A percentile compares a stretch with the other conserved stretches of the same genome.
Evolutionary conservation across 2,113 vertebrate genomes (phyloP).

Genomic region (Campylomormyrus tamandua): DNA sequence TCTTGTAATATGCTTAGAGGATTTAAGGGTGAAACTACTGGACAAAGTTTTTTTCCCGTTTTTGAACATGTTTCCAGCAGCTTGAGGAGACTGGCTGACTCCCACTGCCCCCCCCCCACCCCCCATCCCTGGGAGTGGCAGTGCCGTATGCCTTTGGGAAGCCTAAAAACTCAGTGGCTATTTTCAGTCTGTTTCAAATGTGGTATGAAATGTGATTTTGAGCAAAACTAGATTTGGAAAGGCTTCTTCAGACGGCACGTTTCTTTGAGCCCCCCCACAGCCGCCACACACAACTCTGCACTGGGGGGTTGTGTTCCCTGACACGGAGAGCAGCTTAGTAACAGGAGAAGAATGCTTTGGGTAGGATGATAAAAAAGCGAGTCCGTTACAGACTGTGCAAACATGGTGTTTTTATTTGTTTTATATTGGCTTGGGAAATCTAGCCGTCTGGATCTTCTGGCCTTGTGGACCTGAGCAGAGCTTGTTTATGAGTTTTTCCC

Average conservation of each 20-base stretch:
- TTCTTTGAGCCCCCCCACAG: neutral
- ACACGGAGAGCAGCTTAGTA: neutral
- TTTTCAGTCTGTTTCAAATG: neutral
- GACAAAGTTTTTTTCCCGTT: neutral
- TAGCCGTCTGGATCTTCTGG: neutral
- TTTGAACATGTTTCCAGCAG: neutral
- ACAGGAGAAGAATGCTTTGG: neutral
- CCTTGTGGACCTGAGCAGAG: neutral
- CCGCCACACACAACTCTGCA: neutral
- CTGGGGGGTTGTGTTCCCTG: neutral
- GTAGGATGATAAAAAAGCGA: neutral
- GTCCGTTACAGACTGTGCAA: neutral
- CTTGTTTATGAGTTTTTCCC: neutral
- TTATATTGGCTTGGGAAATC: neutral
- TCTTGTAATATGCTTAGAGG: neutral
- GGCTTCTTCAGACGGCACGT: neutral
- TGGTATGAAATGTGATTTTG: constrained; percentile 2
- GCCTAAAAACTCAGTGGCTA: neutral
- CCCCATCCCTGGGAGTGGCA: neutral
- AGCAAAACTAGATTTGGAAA: neutral
- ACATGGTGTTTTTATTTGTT: neutral
- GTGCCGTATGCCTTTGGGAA: neutral
- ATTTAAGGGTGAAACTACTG: neutral
- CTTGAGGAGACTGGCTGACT: neutral
- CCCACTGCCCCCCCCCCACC: neutral